Percentiles rank a stretch among this genome's conserved stretches.
These are phyloP conservation scores for Patagioenas fasciata DNA, from an alignment of 2,113 vertebrate genomes.

Conservation along the genomic window DNA sequence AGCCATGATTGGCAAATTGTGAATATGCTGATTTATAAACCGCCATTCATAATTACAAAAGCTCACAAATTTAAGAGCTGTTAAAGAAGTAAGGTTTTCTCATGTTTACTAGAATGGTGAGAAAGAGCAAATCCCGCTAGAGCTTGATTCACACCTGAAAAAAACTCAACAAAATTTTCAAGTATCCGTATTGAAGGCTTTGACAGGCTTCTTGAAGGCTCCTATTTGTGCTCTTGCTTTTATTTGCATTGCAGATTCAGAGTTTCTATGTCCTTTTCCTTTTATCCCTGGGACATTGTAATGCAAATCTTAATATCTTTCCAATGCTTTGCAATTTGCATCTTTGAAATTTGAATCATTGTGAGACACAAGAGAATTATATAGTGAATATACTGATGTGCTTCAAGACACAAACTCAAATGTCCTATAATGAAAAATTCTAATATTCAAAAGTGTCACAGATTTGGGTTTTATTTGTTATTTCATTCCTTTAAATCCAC, in stretches of 20 bases:
- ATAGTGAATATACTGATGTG: constrained; percentile 20
- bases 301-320: constrained; percentile 67
- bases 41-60: constrained; percentile 34
- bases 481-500: constrained; percentile 32
- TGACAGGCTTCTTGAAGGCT: constrained; percentile 53
- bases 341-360: constrained; percentile 68
- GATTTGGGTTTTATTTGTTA: constrained; percentile 10
- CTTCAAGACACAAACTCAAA: constrained; percentile 49
- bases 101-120: constrained; percentile 60
- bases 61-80: constrained; percentile 58
- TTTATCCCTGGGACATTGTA: constrained; percentile 68
- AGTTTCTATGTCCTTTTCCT: constrained; percentile 57
- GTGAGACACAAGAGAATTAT: constrained; percentile 56
- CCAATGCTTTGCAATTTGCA: constrained; percentile 59
- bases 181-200: constrained; percentile 53
- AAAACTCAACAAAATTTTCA: constrained; percentile 37
- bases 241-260: constrained; percentile 73
- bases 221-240: constrained; percentile 45
- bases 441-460: background rate
- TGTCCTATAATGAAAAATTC: constrained; percentile 42
- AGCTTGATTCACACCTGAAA: constrained; percentile 56
- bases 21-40: constrained; percentile 58
- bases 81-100: constrained; percentile 11
- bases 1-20: constrained; percentile 54
- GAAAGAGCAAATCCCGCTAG: constrained; percentile 37